These are phyloP conservation scores for Luehdorfia chinensis DNA, from an alignment of 1,140 invertebrate species.

Conservation along the genomic window DNA sequence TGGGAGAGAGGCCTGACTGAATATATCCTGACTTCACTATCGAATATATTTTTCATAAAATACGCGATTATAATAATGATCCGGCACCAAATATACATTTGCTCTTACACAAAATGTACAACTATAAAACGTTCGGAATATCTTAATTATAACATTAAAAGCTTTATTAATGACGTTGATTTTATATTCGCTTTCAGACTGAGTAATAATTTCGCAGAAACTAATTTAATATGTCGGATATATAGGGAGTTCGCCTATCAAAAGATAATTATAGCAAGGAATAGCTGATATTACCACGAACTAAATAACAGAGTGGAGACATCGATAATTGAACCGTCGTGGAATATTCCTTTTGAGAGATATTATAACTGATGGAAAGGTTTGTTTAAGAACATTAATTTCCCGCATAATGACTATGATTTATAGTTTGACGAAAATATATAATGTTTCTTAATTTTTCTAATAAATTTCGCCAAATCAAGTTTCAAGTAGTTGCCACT, in stretches of 20 bases:
- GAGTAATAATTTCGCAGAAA: conserved; percentile 8
- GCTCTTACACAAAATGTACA: no score
- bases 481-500: no score
- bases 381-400: background rate
- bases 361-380: background rate
- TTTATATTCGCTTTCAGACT: background rate
- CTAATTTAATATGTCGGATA: conserved; percentile 1
- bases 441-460: background rate
- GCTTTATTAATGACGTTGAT: background rate
- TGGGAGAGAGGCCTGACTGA: no score
- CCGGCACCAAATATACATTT: background rate
- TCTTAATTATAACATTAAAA: no score
- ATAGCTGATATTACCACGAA: background rate
- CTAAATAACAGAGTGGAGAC: conserved; percentile 1
- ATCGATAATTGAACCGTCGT: background rate
- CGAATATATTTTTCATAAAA: no score
- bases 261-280: conserved; percentile 1
- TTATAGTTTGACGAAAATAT: background rate
- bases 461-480: no score
- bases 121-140: no score
- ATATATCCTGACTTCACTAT: no score
- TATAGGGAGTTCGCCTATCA: background rate
- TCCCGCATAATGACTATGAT: background rate
- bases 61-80: no score
- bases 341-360: background rate